Evolutionary conservation across 2,113 vertebrate genomes (phyloP), one percentile per base, ranked within the genome.

Genomic region (Chascanopsetta lugubris): DNA sequence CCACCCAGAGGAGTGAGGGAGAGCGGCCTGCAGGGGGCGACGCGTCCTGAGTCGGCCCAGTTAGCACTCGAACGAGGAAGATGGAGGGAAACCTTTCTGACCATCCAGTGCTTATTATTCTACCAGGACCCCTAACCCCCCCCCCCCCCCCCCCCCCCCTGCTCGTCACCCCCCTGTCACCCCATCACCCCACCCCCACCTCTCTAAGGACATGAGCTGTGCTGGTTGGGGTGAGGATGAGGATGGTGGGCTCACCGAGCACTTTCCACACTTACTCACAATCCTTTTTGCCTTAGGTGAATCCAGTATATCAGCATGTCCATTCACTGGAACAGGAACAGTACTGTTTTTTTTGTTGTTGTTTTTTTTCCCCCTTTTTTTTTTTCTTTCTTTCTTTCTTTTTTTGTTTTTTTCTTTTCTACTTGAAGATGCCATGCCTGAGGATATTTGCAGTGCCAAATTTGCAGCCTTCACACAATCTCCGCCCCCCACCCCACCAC

Each of bases 361-460:
- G 25, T 17, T 34, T 60, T 66, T 12, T 18, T 21, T 8, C n/a
- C n/a, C n/a, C n/a, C n/a, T n/a, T n/a, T n/a, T n/a, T n/a, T n/a
- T n/a, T n/a, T n/a, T n/a, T n/a, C n/a, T n/a, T n/a, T n/a, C n/a
- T 24, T 42, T n/a, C 17, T 12, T 36, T 5, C 4, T 40, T 62
- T 66, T 12, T 18, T 21, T 8, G 22, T 47, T 21, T 20, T 49
- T 34, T 45, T 26, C 18, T n/a, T 66, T 73, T 78, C 69, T 72
- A 78, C 66, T 83, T 80, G 60, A 80, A 80, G 80, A 80, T 42
- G 66, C 67, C 55, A 49, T 60, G 72, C 61, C 72, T 59, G 85
- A 80, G 80, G 77, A 79, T 70, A 82, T 57, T 26, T 63, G 26
- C 70, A 81, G 85, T 92, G 90, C 90, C 90, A 92, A 89, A 90